These are phyloP conservation scores for Tolmerus cingulatus DNA, from an alignment of 2,888 invertebrate genomes.

Conservation along the genomic window DNA sequence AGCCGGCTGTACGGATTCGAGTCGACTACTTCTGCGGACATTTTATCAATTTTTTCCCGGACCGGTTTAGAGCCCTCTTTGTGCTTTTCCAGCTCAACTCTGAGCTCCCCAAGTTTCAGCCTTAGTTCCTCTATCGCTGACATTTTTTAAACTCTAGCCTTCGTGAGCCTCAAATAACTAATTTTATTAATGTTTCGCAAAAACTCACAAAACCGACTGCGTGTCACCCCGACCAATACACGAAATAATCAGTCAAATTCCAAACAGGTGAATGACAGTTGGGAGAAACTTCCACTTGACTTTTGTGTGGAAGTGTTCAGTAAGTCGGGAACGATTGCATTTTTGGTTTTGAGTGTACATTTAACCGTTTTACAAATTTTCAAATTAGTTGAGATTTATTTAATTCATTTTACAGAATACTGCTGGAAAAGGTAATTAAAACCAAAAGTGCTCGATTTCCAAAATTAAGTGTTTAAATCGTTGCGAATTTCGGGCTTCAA, in stretches of 20 bases:
- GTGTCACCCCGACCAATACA: background rate
- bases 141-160: slow-evolving; percentile 63
- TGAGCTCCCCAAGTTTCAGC: slow-evolving; percentile 71
- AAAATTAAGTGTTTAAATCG: too few relatives aligned
- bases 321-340: slow-evolving; percentile 53
- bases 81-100: slow-evolving; percentile 68
- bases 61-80: slow-evolving; percentile 45
- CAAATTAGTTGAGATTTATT: too few relatives aligned
- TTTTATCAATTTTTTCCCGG: slow-evolving; percentile 81
- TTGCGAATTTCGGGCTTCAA: too few relatives aligned
- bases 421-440: too few relatives aligned
- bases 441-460: too few relatives aligned
- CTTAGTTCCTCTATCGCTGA: slow-evolving; percentile 69
- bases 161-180: background rate
- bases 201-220: slow-evolving; percentile 2
- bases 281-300: background rate
- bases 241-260: background rate
- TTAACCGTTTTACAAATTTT: background rate
- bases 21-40: slow-evolving; percentile 97
- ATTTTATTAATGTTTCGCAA: background rate
- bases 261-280: background rate
- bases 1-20: slow-evolving; percentile 98
- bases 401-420: too few relatives aligned
- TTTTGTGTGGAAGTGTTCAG: background rate
- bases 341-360: background rate